phyloP scores from a whole-genome alignment of 1,140 invertebrate species.

The Trichoplusia ni region DNA sequence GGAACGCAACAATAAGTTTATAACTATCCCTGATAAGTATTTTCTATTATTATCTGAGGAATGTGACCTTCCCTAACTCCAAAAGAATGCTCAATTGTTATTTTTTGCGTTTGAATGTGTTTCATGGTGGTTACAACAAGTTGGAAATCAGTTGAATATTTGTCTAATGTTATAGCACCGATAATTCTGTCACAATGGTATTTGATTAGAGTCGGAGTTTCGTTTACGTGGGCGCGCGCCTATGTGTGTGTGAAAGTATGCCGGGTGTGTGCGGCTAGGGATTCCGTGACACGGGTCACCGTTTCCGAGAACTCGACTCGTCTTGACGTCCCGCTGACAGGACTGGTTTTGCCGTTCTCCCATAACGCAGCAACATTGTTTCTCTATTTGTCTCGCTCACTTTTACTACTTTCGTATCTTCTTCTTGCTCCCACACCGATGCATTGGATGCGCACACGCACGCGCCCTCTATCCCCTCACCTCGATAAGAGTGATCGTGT shows the following conservation, averaged over 20 bases:
- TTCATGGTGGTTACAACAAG: neutral
- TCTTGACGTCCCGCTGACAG: constrained; percentile 80
- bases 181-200: constrained; percentile 50
- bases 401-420: constrained; percentile 33
- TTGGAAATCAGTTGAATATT: neutral
- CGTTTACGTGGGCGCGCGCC: constrained; percentile 24
- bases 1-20: constrained; percentile 5
- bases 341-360: constrained; percentile 77
- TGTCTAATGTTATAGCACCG: constrained; percentile 42
- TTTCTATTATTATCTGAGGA: constrained; percentile 31
- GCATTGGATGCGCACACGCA: constrained; percentile 74
- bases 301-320: constrained; percentile 78
- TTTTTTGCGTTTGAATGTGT: too few relatives aligned
- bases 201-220: constrained; percentile 37
- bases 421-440: constrained; percentile 48
- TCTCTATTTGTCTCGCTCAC: constrained; percentile 51
- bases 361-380: constrained; percentile 71
- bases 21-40: constrained; percentile 30
- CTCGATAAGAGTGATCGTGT: constrained; percentile 68
- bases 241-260: constrained; percentile 49
- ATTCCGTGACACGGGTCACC: constrained; percentile 81
- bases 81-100: too few relatives aligned
- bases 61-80: constrained; percentile 46
- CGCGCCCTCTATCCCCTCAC: constrained; percentile 71
- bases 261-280: constrained; percentile 65